Evolutionary conservation across 1,140 invertebrate genomes (phyloP), one percentile per base, ranked within the genome.

Genomic region (Drosophila nigrodunni): DNA sequence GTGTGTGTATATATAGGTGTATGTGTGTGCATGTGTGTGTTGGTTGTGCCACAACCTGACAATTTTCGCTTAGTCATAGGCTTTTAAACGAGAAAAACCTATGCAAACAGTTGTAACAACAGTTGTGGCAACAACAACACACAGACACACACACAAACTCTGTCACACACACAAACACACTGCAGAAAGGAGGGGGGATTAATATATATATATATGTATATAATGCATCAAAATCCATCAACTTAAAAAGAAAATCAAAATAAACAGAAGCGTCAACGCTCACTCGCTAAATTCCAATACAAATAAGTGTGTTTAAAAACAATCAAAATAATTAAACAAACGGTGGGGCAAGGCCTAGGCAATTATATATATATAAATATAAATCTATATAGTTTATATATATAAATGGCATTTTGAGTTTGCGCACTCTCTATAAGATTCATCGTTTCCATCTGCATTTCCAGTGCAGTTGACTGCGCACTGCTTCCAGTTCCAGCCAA

Each of bases 281-380:
- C 82, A 81, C 69, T 75, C 75, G 78, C 72, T 78, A 65, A 78
- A 66, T 78, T 78, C 65, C 37, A 58, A 44, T 58, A 21, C 4
- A 74, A 47, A 30, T 30, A 30, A 30, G 25, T 30, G 3, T 30
- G 25, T 30, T 30, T 65, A 34, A 62, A 65, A 9, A 18, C 61
- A 64, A 65, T 74, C 72, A 55, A 49, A 73, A 67, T 57, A 67
- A 78, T 73, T 37, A 74, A 79, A 72, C 61, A 74, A 81, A 91
- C 80, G 90, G 90, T 92, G 90, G 90, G 90, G 86, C 90, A 92
- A 92, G 71, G 90, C 83, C 78, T 90, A 78, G 85, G 85, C 85
- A 89, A 74, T 74, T 59, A 70, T 30, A 61, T 73, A 69, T 59
- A 60, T n/a, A 61, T 66, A 66, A 21, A 62, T 44, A 60, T 2